A percentile compares a stretch with the other conserved stretches of the same genome.
phyloP scores from a whole-genome alignment of 2,113 vertebrate species.

The Oreochromis niloticus region DNA sequence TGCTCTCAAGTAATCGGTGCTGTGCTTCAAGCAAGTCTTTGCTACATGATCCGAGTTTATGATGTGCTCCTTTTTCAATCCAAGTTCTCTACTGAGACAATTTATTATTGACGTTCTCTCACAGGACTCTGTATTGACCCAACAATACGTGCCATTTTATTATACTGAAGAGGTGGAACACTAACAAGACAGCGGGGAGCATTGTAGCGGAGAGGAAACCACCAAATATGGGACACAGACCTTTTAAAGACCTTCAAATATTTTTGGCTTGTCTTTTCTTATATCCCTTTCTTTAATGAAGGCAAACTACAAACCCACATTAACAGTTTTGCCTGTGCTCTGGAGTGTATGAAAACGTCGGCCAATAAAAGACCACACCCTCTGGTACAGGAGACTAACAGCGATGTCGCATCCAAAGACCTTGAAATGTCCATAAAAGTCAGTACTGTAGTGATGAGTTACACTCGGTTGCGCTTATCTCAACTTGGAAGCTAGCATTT shows the following conservation, averaged over 20 bases:
- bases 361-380: not conserved
- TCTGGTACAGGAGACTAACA: not conserved
- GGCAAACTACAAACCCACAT: not conserved
- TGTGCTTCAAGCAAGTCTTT: not conserved
- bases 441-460: not conserved
- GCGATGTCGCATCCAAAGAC: not conserved
- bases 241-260: not conserved
- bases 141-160: not conserved
- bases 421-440: not conserved
- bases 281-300: not conserved
- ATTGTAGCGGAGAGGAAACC: not conserved
- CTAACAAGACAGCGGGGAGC: slow-evolving; percentile 23
- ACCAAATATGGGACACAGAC: not conserved
- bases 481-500: not conserved
- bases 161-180: not conserved
- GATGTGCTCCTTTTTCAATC: not conserved
- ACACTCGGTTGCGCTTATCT: accelerated
- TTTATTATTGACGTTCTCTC: not conserved
- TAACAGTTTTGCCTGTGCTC: not conserved
- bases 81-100: not conserved
- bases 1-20: not conserved
- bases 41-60: not conserved
- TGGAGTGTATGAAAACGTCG: not conserved
- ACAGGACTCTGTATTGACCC: slow-evolving; percentile 26
- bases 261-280: not conserved